Evolutionary conservation across 2,797 vertebrate species (phyloP).

Genomic region (Crocodylus rhombifer): DNA sequence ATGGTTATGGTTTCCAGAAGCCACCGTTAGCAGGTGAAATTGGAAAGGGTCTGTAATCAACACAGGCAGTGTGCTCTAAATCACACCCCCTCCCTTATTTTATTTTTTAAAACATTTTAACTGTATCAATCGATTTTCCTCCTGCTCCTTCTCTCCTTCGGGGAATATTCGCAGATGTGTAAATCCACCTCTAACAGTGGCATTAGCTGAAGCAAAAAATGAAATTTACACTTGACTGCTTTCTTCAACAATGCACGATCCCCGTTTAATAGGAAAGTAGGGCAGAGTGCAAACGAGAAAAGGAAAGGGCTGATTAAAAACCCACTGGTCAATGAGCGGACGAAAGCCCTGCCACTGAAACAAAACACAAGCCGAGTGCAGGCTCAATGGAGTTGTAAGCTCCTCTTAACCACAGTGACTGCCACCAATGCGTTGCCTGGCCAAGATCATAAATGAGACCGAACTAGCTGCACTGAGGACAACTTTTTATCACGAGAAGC

Average conservation of each 20-base stretch:
- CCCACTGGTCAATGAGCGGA: neutral
- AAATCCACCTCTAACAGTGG: conserved; percentile 69
- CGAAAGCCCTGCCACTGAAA: neutral
- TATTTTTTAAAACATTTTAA: conserved; percentile 32
- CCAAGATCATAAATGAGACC: accelerated
- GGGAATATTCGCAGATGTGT: conserved; percentile 76
- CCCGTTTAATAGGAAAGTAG: conserved; percentile 75
- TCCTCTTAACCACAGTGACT: neutral
- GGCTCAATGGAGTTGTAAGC: too few relatives aligned
- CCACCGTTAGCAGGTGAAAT: neutral
- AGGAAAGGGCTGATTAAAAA: conserved; percentile 69
- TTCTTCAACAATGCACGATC: conserved; percentile 67
- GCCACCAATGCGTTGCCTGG: neutral
- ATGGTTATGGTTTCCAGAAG: neutral
- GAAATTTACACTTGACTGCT: conserved; percentile 80
- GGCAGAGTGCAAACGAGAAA: conserved; percentile 66
- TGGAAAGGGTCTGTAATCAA: conserved; percentile 21
- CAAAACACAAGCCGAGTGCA: neutral
- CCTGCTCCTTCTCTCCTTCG: conserved; percentile 53
- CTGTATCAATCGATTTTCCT: conserved; percentile 63
- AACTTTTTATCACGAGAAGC: accelerated
- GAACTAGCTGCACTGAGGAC: neutral
- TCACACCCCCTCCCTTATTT: neutral
- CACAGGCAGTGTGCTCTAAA: conserved; percentile 7
- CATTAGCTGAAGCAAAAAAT: conserved; percentile 81